Evolutionary conservation across 2,888 invertebrate genomes (phyloP), one percentile per base, ranked within the genome.

Genomic region (Ichneumon xanthorius): DNA sequence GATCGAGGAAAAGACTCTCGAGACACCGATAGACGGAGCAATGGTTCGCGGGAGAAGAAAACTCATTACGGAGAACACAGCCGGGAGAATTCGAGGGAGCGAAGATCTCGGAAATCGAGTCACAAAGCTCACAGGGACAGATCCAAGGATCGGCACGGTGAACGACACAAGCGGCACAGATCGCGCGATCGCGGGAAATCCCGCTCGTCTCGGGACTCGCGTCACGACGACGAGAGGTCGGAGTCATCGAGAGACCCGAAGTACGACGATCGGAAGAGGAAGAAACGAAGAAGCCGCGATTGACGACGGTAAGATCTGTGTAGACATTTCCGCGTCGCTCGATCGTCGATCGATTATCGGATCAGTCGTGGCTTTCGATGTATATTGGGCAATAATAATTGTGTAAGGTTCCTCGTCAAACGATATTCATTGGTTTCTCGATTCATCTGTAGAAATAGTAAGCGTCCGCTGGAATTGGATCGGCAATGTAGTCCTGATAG

Each of bases 251-350:
- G 72, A 48, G 26, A 45, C 48, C 82, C 11, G 11, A 76, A 75
- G 26, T 53, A 84, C 30, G 78, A 61, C 33, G 76, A 89, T 80
- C 80, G 85, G 55, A 85, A 40, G 26, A 76, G 65, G 58, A 86
- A 83, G 53, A 84, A 81, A 55, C 72, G 68, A 48, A 58, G 71
- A 37, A 77, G 76, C 53, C 80, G 75, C 58, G 70, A 80, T n/a
- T 68, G 68, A 61, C 19, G 30, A 53, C 53, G 65, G 33, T 70
- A 58, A 53, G 61, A 82, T 33, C 19, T 2, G 19, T 11, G 16
- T n/a, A 16, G 61, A 16, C 14, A 16, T 16, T 58, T 26, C 7
- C 33, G 53, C n/a, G 53, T 19, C 16, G 53, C 4, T 53, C 16
- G 7, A n/a, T 53, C 7, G 9, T 19, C 7, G 14, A 55, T 22